Base-by-base conservation (phyloP, 2,888 invertebrate species). In the Leptothorax acervorum region DNA sequence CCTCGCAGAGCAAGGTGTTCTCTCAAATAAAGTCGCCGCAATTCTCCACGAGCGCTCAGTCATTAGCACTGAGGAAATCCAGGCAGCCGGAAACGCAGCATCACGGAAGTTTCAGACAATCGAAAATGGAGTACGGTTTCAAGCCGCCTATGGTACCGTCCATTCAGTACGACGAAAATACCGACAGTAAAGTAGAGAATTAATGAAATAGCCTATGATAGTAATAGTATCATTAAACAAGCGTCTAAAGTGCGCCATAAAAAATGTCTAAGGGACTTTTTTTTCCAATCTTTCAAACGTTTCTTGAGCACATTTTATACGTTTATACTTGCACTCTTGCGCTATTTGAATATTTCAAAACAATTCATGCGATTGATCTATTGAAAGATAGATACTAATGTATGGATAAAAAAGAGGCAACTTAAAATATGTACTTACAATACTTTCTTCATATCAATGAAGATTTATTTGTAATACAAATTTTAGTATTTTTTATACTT, bases 131-230 rank as follows among this genome's bases (percentile, higher is more conserved):
- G 89, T 98, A 98, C 90, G 97, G 98, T 0, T 98, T 98, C 90
- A 97, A 97, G 91, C 98, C 98, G 0, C 98, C 98, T 0, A 94
- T 98, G 90, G 96, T 97, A 85, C 98, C 98, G 0, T 98, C 98
- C 0, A 95, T 97, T 5, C 97, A 98, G 93, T 97, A 98, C 12
- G 97, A 97, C 92, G 96, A 97, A 87, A 96, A 97, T 71, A 94
- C 94, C 0, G 94, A 93, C 3, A 91, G 93, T 12, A 94, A 94
- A 90, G 93, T 95, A 6, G 93, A 94, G 8, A 81, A 81, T 60
- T 81, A 60, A 79, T 12, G 66, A 31, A n/a, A 57, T 42, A 12
- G 18, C 23, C 9, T 53, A 48, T 39, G 18, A 66, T 55, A 76
- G 75, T 5, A 62, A 35, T 74, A 74, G 35, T 75, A 35, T 48